Percentiles rank a stretch among this genome's conserved stretches.
Evolutionary conservation across 2,113 vertebrate species (phyloP).

Genomic region (Antechinus flavipes): DNA sequence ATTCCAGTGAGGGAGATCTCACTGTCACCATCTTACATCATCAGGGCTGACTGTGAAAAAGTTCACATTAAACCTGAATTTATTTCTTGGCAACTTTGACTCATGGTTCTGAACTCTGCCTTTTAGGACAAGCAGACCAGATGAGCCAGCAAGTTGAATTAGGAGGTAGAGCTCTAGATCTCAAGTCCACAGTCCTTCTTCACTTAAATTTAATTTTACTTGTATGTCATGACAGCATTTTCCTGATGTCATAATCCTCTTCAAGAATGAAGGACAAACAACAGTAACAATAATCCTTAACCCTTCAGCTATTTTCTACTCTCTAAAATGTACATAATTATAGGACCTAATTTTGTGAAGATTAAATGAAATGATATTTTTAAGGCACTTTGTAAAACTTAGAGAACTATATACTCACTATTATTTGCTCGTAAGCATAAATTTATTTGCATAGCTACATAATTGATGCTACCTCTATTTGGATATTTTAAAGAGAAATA

Average conservation of each 20-base stretch:
- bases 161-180: background rate
- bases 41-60: background rate
- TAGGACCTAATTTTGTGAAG: too few species aligned
- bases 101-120: background rate
- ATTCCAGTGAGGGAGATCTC: background rate
- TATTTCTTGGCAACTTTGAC: background rate
- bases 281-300: too few species aligned
- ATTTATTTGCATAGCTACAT: background rate
- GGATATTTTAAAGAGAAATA: background rate
- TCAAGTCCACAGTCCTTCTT: background rate
- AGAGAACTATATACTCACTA: background rate
- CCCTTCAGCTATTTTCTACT: too few species aligned
- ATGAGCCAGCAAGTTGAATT: background rate
- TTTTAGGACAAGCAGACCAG: background rate
- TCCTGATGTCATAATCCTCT: too few species aligned
- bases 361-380: too few species aligned
- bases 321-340: too few species aligned
- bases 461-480: too few species aligned
- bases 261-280: too few species aligned
- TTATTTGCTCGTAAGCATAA: constrained; percentile 24
- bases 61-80: background rate
- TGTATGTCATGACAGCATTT: too few species aligned
- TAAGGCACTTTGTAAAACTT: too few species aligned
- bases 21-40: background rate
- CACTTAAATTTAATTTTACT: too few species aligned